Conservation (phyloP, 2,888 invertebrate species). For the Apodemia mormo region DNA sequence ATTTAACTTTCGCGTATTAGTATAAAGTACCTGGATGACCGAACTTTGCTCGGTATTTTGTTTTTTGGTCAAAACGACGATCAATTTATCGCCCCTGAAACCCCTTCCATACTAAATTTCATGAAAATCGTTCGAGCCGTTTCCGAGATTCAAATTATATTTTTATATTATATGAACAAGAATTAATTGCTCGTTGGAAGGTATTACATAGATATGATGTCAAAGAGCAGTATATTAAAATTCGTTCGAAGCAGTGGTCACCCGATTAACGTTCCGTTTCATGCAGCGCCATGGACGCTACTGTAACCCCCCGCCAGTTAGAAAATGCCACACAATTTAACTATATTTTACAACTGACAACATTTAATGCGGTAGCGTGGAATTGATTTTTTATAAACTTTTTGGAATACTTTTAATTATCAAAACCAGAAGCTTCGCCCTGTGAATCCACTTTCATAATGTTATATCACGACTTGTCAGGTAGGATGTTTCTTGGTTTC, state of each 20-base stretch:
- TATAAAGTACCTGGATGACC: too few species aligned
- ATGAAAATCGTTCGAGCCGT: too few species aligned
- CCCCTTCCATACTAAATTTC: too few species aligned
- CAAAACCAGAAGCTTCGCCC: constrained; percentile 38
- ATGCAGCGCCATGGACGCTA: constrained; percentile 69
- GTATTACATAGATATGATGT: neutral
- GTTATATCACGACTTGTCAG: neutral
- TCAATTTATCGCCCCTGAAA: too few species aligned
- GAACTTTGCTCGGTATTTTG: too few species aligned
- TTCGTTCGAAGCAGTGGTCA: constrained; percentile 18
- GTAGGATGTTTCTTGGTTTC: neutral
- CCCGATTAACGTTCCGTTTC: constrained; percentile 51
- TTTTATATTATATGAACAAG: neutral
- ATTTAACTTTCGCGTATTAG: neutral
- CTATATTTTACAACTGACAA: constrained; percentile 37
- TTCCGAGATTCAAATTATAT: too few species aligned
- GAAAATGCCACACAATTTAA: constrained; percentile 52
- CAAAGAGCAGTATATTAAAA: neutral
- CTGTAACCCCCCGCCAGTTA: constrained; percentile 71
- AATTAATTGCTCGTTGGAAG: too few species aligned
- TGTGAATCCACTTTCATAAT: neutral
- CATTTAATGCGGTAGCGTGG: constrained; percentile 40
- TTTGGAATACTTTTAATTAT: constrained; percentile 45
- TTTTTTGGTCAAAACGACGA: too few species aligned
- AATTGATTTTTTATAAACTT: constrained; percentile 43